Conservation (phyloP, 2,888 invertebrate species). For the Eristalis tenax region DNA sequence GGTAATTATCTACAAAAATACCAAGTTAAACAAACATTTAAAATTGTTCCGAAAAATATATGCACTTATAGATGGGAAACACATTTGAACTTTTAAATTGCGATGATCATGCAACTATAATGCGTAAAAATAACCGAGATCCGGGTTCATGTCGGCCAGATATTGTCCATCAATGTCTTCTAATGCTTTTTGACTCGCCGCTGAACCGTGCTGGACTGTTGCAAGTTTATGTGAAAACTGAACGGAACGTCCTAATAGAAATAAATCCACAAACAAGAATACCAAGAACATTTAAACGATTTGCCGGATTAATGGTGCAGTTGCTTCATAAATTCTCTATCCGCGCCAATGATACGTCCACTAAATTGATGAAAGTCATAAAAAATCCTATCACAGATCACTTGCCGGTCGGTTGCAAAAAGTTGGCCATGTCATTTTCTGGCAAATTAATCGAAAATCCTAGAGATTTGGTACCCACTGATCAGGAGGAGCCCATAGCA, state of each 20-base stretch:
- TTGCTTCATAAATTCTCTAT: conserved; percentile 96
- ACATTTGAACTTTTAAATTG: conserved; percentile 95
- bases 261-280: conserved; percentile 98
- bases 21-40: no score
- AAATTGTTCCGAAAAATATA: not conserved
- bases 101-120: conserved; percentile 93
- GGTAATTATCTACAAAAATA: conserved; percentile 82
- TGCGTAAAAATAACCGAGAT: conserved; percentile 93
- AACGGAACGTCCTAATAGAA: conserved; percentile 96
- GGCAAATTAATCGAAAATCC: conserved; percentile 87
- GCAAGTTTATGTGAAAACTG: conserved; percentile 97
- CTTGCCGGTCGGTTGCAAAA: conserved; percentile 95
- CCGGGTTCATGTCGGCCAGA: conserved; percentile 96
- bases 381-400: conserved; percentile 98
- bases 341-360: conserved; percentile 93
- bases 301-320: conserved; percentile 98
- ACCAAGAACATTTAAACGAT: conserved; percentile 97
- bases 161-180: conserved; percentile 97
- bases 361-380: conserved; percentile 96
- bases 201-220: conserved; percentile 96
- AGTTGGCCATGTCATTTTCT: conserved; percentile 94
- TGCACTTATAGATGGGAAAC: conserved; percentile 89
- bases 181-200: conserved; percentile 99
- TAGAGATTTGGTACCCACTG: conserved; percentile 88
- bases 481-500: conserved; percentile 92